phyloP scores from a whole-genome alignment of 1,140 invertebrate species.

The Drosophila ohnishii region DNA sequence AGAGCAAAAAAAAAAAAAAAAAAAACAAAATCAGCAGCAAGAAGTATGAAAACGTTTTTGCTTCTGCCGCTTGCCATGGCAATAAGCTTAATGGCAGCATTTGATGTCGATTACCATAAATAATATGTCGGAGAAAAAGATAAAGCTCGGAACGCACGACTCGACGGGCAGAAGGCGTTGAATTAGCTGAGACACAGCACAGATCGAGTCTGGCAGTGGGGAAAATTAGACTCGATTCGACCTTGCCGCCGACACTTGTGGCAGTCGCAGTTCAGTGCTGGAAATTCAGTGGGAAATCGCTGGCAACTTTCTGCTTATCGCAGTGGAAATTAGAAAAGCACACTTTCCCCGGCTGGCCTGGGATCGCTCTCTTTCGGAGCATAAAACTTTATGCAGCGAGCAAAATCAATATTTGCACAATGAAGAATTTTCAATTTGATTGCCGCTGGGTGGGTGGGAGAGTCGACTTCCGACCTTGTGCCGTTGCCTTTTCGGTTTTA shows the following conservation, averaged over 20 bases:
- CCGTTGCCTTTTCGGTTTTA: slow-evolving; percentile 36
- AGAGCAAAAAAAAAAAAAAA: slow-evolving; percentile 8
- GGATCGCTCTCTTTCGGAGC: slow-evolving; percentile 9
- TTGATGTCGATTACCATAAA: slow-evolving; percentile 81
- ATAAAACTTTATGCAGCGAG: slow-evolving; percentile 54
- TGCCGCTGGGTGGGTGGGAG: slow-evolving; percentile 3
- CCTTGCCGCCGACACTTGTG: slow-evolving; percentile 64
- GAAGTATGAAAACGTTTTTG: slow-evolving; percentile 53
- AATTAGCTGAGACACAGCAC: slow-evolving; percentile 40
- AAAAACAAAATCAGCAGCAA: slow-evolving; percentile 21
- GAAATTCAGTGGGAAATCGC: slow-evolving; percentile 12
- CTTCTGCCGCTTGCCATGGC: slow-evolving; percentile 62
- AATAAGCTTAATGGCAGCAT: slow-evolving; percentile 76
- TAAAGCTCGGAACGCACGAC: slow-evolving; percentile 36
- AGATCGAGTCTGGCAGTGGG: slow-evolving; percentile 1
- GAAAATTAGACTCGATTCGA: slow-evolving; percentile 24
- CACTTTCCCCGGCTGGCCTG: slow-evolving; percentile 27
- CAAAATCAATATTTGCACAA: slow-evolving; percentile 74
- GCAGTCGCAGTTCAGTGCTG: slow-evolving; percentile 44
- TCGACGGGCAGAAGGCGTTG: slow-evolving; percentile 57
- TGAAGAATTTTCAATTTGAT: slow-evolving; percentile 64
- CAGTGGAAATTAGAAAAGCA: slow-evolving; percentile 56
- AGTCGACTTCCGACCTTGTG: slow-evolving; percentile 22
- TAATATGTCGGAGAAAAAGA: slow-evolving; percentile 46
- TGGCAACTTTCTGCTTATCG: slow-evolving; percentile 29